Evolutionary conservation across 2,797 vertebrate species (phyloP).

Genomic region (Thunnus albacares): DNA sequence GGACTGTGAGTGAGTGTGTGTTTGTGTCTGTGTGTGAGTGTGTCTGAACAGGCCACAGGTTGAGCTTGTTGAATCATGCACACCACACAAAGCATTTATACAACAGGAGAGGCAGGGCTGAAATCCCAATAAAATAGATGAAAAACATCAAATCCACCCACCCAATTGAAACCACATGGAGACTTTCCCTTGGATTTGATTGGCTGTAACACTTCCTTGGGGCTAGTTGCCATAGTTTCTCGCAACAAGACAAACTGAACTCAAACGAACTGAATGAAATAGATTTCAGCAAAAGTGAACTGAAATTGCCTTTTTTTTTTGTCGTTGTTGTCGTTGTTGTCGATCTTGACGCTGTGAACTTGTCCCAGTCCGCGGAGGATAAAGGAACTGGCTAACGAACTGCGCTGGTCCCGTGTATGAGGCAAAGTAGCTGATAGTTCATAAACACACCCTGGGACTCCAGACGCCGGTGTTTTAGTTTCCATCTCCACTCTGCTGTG

Average conservation of each 20-base stretch:
- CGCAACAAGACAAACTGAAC: constrained; percentile 76
- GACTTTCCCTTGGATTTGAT: constrained; percentile 74
- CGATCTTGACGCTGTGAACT: constrained; percentile 61
- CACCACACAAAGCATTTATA: constrained; percentile 79
- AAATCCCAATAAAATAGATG: constrained; percentile 54
- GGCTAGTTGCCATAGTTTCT: constrained; percentile 80
- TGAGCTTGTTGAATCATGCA: constrained; percentile 76
- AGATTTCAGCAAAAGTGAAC: constrained; percentile 70
- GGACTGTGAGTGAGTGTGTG: constrained; percentile 28
- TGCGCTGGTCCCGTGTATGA: constrained; percentile 49
- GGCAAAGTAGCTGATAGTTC: constrained; percentile 72
- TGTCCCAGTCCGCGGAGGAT: constrained; percentile 28
- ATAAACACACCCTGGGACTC: constrained; percentile 63
- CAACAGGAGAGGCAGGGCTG: constrained; percentile 48
- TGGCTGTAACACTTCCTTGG: constrained; percentile 77
- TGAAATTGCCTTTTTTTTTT: constrained; percentile 70
- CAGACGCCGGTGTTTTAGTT: constrained; percentile 64
- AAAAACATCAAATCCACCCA: constrained; percentile 54
- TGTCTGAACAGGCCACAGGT: constrained; percentile 64
- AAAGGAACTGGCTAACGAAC: constrained; percentile 43
- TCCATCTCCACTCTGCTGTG: constrained; percentile 57
- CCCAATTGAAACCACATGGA: constrained; percentile 61
- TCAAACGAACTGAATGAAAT: constrained; percentile 67
- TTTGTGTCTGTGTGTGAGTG: constrained; percentile 25
- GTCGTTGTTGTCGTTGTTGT: constrained; percentile 47